These are phyloP conservation scores for Lerista edwardsae DNA, from an alignment of 2,797 vertebrate species.

Conservation along the genomic window DNA sequence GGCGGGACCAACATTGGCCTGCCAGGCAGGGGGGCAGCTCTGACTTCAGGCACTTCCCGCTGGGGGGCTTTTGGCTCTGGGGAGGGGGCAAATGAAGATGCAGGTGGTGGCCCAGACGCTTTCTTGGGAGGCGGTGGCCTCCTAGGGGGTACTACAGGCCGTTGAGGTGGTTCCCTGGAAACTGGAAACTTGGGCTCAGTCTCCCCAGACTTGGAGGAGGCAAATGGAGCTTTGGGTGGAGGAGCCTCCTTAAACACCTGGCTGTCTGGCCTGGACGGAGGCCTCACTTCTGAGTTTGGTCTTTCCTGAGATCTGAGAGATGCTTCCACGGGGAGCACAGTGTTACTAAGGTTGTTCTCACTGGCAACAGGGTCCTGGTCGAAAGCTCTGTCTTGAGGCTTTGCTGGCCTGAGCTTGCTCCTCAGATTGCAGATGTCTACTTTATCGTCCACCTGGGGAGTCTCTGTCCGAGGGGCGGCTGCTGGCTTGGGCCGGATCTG, in stretches of 20 bases:
- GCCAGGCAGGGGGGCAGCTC: conserved; percentile 68
- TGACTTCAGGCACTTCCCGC: conserved; percentile 80
- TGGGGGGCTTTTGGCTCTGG: conserved; percentile 76
- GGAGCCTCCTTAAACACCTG: conserved; percentile 57
- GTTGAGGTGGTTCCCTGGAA: conserved; percentile 84
- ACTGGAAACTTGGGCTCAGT: conserved; percentile 73
- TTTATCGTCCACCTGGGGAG: conserved; percentile 81
- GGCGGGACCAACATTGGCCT: conserved; percentile 84
- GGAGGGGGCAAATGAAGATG: conserved; percentile 74
- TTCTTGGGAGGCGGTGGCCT: conserved; percentile 97
- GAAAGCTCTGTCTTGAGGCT: conserved; percentile 76
- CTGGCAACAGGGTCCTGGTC: conserved; percentile 72
- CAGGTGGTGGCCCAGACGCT: conserved; percentile 70
- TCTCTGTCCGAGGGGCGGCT: conserved; percentile 83
- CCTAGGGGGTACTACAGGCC: conserved; percentile 86
- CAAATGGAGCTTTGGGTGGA: conserved; percentile 62
- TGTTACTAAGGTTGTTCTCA: conserved; percentile 65
- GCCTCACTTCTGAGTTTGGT: conserved; percentile 73
- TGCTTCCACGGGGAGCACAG: conserved; percentile 51
- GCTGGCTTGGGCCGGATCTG: conserved; percentile 90
- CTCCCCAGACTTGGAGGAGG: conserved; percentile 60
- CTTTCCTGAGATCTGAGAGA: conserved; percentile 73
- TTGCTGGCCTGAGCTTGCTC: conserved; percentile 93
- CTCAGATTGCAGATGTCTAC: conserved; percentile 93
- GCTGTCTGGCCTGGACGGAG: conserved; percentile 79